Evolutionary conservation across 2,888 invertebrate species (phyloP).

Genomic region (Gari tellinella): DNA sequence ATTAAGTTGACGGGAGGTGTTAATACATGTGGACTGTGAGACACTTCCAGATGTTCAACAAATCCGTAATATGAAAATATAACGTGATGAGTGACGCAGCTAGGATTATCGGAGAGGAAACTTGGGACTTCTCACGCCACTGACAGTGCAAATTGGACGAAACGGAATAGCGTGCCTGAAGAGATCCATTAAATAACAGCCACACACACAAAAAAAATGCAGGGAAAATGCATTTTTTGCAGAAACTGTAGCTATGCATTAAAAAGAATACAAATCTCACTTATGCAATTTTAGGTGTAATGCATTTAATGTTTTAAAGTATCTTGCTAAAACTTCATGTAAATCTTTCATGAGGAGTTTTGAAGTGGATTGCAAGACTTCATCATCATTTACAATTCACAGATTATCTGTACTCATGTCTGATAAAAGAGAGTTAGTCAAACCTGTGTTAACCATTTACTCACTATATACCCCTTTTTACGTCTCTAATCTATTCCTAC

Average conservation of each 20-base stretch:
- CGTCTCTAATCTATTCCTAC: no score
- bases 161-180: no score
- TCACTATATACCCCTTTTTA: no score
- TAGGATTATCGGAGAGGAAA: conserved; percentile 1
- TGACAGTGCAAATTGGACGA: no score
- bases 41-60: conserved; percentile 43
- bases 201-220: background rate
- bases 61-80: conserved; percentile 10
- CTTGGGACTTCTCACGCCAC: conserved; percentile 3
- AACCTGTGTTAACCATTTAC: no score
- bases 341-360: background rate
- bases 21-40: conserved; percentile 34
- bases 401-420: no score
- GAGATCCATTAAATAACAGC: no score
- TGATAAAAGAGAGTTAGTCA: no score
- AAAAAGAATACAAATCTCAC: no score
- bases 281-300: background rate
- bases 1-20: conserved; percentile 40
- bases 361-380: background rate
- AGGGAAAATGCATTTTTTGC: background rate
- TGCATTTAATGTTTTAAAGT: background rate
- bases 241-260: no score
- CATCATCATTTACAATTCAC: no score
- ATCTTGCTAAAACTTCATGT: background rate
- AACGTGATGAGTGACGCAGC: conserved; percentile 5